phyloP scores from a whole-genome alignment of 2,888 invertebrate species.

The Minunthozetes semirufus region DNA sequence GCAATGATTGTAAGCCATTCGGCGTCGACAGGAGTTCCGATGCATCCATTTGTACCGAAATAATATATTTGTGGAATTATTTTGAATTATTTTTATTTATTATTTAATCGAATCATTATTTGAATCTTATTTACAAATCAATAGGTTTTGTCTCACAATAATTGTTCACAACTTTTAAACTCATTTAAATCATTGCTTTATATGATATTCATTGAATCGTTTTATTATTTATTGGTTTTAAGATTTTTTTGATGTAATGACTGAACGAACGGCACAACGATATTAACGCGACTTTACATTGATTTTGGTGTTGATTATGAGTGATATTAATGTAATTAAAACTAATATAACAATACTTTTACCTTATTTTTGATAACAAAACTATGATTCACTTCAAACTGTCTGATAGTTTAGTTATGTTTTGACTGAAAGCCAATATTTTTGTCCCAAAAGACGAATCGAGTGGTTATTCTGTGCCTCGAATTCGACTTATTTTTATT shows the following conservation, averaged over 20 bases:
- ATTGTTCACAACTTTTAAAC: too few relatives aligned
- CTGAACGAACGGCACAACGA: constrained; percentile 28
- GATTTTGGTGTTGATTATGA: constrained; percentile 20
- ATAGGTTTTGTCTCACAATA: background rate
- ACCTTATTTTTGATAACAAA: constrained; percentile 26
- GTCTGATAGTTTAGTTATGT: background rate
- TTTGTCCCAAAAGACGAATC: constrained; percentile 9
- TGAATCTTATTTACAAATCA: background rate
- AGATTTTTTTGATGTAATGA: background rate
- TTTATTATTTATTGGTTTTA: background rate
- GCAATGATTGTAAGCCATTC: constrained; percentile 37
- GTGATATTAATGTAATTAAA: constrained; percentile 28
- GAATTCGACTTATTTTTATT: background rate
- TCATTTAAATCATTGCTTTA: too few relatives aligned
- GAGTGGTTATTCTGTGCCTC: background rate
- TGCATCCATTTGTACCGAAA: constrained; percentile 39
- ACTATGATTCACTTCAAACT: background rate
- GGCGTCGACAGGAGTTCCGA: constrained; percentile 32
- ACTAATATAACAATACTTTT: background rate
- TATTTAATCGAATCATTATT: background rate
- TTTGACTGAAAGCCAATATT: constrained; percentile 13
- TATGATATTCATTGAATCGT: too few relatives aligned
- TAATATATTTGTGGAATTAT: constrained; percentile 2
- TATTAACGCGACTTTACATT: constrained; percentile 22
- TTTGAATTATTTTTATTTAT: background rate